Percentiles rank a stretch among this genome's conserved stretches.
Evolutionary conservation across 2,113 vertebrate species (phyloP).

Genomic region (Desmodus rotundus): DNA sequence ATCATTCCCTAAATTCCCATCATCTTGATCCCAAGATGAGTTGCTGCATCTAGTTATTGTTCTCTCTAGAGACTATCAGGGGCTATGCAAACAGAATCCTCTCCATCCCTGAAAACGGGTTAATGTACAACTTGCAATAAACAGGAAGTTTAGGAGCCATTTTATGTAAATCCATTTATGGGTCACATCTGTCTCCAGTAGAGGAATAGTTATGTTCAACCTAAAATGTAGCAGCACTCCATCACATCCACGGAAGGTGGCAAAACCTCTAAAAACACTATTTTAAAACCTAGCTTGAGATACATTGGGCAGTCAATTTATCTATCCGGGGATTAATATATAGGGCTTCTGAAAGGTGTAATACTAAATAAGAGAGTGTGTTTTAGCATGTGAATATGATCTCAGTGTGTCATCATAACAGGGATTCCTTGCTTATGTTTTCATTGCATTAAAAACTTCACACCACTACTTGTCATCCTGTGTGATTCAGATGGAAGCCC

Average conservation of each 20-base stretch:
- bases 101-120: neutral
- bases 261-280: neutral
- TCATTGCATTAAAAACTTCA: neutral
- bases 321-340: neutral
- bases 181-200: neutral
- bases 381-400: neutral
- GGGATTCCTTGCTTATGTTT: neutral
- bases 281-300: neutral
- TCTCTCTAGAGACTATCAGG: neutral
- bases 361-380: neutral
- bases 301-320: neutral
- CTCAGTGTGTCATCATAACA: neutral
- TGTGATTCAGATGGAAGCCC: neutral
- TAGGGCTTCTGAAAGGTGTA: neutral
- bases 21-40: neutral
- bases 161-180: neutral
- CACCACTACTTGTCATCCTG: neutral
- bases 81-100: neutral
- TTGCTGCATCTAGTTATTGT: neutral
- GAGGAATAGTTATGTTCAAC: neutral
- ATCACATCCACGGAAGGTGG: neutral
- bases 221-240: neutral
- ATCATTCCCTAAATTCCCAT: neutral
- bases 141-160: neutral
- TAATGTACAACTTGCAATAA: neutral